A percentile compares a stretch with the other conserved stretches of the same genome.
phyloP scores from a whole-genome alignment of 2,797 vertebrate species.

The Phataginus tricuspis region DNA sequence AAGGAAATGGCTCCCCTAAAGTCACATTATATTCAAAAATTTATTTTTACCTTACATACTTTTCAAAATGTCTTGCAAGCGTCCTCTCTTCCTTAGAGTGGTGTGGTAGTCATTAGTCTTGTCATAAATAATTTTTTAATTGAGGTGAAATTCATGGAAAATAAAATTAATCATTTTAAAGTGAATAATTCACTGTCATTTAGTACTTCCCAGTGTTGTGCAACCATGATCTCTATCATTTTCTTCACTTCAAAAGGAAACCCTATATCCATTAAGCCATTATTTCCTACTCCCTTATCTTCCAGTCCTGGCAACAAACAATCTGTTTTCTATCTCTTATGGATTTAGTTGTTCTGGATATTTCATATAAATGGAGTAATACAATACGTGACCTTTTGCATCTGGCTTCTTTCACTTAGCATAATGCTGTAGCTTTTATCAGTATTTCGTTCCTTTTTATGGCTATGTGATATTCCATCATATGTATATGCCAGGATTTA shows the following conservation, averaged over 20 bases:
- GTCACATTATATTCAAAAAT: background rate
- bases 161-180: slow-evolving; percentile 54
- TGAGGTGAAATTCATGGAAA: background rate
- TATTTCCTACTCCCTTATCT: background rate
- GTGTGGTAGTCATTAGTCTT: background rate
- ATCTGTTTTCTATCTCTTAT: background rate
- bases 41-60: background rate
- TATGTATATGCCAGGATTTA: background rate
- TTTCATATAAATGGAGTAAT: background rate
- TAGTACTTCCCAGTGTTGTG: background rate
- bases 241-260: background rate
- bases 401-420: background rate
- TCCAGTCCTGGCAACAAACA: background rate
- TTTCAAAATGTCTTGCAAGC: background rate
- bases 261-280: background rate
- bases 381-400: background rate
- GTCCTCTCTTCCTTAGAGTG: background rate
- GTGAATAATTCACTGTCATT: slow-evolving; percentile 32
- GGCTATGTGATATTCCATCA: background rate
- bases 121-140: background rate
- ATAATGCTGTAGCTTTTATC: background rate
- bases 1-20: background rate
- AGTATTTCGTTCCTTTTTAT: background rate
- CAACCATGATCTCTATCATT: background rate
- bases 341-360: background rate